These are phyloP conservation scores for Pituophis catenifer DNA, from an alignment of 2,113 vertebrate genomes.

Conservation along the genomic window DNA sequence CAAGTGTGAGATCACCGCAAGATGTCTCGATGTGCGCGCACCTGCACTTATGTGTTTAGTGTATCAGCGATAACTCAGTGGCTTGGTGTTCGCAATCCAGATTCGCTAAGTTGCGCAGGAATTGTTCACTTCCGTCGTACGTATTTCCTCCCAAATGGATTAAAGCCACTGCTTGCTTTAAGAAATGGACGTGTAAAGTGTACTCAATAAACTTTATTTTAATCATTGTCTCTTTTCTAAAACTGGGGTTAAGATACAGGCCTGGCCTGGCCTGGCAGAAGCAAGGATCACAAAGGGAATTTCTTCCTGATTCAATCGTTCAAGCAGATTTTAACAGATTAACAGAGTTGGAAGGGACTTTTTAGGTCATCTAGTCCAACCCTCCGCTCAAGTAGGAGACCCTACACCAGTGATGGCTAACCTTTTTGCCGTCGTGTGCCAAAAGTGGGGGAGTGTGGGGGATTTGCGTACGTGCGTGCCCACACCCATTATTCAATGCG, in stretches of 20 bases:
- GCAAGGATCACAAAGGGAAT: neutral
- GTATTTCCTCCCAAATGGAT: neutral
- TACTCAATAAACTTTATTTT: slow-evolving; percentile 30
- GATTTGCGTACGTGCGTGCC: too few relatives aligned
- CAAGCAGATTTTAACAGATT: too few relatives aligned
- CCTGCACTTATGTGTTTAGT: neutral
- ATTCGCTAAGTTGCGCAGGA: slow-evolving; percentile 3
- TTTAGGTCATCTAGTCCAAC: too few relatives aligned
- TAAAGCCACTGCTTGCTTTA: neutral
- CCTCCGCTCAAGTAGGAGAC: too few relatives aligned
- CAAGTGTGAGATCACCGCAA: neutral
- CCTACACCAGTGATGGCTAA: too few relatives aligned
- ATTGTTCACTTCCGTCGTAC: neutral
- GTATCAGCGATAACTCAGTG: neutral
- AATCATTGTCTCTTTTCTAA: neutral
- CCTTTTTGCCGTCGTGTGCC: too few relatives aligned
- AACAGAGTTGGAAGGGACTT: too few relatives aligned
- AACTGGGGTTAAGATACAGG: neutral
- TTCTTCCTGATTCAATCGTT: neutral
- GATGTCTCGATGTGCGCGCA: too few relatives aligned
- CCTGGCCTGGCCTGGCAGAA: neutral
- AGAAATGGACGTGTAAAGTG: neutral
- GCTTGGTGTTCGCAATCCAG: slow-evolving; percentile 10
- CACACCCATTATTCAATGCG: too few relatives aligned
- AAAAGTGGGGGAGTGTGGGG: too few relatives aligned